Conservation (phyloP, 2,797 vertebrate species). For the Jordanella pulchra region DNA sequence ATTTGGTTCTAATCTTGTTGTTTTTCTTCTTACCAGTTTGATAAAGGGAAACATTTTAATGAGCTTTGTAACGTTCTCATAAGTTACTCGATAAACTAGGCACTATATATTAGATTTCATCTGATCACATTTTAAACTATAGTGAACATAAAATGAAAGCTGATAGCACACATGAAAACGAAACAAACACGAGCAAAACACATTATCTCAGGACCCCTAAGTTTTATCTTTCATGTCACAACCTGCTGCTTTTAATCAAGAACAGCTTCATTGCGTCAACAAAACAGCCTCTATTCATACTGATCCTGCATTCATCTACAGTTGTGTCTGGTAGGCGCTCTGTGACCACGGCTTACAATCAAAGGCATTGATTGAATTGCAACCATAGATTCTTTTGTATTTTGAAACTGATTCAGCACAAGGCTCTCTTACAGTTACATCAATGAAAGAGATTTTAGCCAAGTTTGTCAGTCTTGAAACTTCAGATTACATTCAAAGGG, state of each 20-base stretch:
- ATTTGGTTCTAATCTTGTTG: constrained; percentile 12
- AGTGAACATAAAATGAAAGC: background rate
- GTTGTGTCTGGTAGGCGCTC: background rate
- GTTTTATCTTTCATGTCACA: background rate
- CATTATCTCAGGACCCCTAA: background rate
- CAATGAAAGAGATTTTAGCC: background rate
- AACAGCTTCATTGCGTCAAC: constrained; percentile 15
- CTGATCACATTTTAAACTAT: background rate
- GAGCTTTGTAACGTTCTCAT: background rate
- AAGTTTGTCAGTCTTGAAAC: background rate
- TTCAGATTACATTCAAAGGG: background rate
- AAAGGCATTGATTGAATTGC: constrained; percentile 8
- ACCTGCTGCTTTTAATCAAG: constrained; percentile 14
- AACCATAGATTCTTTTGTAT: background rate
- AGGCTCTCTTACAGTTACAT: background rate
- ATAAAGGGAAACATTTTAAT: background rate
- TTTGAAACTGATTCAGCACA: background rate
- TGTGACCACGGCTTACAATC: constrained; percentile 6
- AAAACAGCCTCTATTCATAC: constrained; percentile 12
- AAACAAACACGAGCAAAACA: background rate
- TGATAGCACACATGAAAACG: background rate
- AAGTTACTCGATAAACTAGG: background rate
- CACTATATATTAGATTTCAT: background rate
- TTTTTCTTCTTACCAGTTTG: background rate
- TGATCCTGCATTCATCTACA: constrained; percentile 11